Base-by-base conservation (phyloP, 2,888 invertebrate species). In the Lasiommata megera region DNA sequence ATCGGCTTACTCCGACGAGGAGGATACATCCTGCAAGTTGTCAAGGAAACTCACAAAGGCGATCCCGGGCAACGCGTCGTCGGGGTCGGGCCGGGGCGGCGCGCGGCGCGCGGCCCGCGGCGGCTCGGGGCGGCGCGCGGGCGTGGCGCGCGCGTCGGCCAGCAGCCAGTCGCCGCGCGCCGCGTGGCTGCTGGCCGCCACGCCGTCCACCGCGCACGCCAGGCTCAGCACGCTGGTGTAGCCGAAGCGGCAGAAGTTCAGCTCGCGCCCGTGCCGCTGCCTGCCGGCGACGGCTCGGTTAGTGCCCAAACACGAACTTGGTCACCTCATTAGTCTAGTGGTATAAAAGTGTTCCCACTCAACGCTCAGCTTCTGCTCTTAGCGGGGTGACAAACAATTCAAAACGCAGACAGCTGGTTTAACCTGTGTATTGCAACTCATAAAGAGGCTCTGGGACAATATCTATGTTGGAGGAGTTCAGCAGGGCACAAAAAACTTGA, bases 41-140 rank as follows among this genome's bases (percentile, higher is more conserved):
- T n/a, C n/a, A n/a, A n/a, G n/a, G n/a, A 34, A 8, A 73, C 81
- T 80, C 46, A 88, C 88, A 53, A 71, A 85, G 46, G 75, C 76
- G 28, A 86, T 72, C 1, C 72, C 72, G 7, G 74, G 74, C 63
- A 74, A 58, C 44, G 74, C 73, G 58, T 88, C 87, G 3, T 83
- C 86, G 1, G 74, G 68, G 64, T 79, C 77, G 58, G 14, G 3
- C 29, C 9, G 58, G 38, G 56, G 54, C 54, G 46, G 58, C 34
- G 34, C 11, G 11, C 11, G 11, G 34, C 9, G 29, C 9, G 28
- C 28, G 51, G 11, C 37, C 14, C 44, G 29, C 17, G 48, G 37
- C 8, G 37, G 17, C 38, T 34, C 36, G 57, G 41, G 57, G 52
- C 52, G 46, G 57, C 51, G 23, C 18, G 36, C 14, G 37, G 55